A percentile compares a stretch with the other conserved stretches of the same genome.
Evolutionary conservation across 2,888 invertebrate species (phyloP).

Genomic region (Fragum whitleyi): DNA sequence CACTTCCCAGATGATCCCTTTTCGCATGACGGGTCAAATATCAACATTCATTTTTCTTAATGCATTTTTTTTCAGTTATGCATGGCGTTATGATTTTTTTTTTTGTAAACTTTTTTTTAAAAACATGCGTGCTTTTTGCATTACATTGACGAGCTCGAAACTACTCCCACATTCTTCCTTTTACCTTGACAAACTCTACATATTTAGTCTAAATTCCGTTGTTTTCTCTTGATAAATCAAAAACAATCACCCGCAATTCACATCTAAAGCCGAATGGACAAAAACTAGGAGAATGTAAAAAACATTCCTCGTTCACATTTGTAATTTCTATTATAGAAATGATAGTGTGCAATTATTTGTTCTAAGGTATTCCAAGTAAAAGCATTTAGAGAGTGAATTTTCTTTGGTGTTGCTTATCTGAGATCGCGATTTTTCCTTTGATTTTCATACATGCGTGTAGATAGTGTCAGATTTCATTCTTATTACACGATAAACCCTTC

Average conservation of each 20-base stretch:
- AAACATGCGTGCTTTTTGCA: no score
- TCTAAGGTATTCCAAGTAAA: not conserved
- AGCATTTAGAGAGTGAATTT: constrained; percentile 14
- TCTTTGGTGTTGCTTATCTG: constrained; percentile 33
- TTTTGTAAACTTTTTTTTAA: no score
- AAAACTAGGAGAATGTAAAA: not conserved
- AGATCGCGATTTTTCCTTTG: constrained; percentile 21
- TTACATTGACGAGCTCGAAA: no score
- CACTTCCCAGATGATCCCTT: not conserved
- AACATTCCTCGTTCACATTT: constrained; percentile 10
- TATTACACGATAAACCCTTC: constrained; percentile 30
- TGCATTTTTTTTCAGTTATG: no score
- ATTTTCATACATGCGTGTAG: constrained; percentile 39
- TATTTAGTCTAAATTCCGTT: no score
- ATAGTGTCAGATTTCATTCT: constrained; percentile 34
- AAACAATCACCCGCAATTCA: constrained; percentile 15
- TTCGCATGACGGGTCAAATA: not conserved
- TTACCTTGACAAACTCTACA: not conserved
- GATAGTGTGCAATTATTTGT: not conserved
- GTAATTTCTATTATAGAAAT: constrained; percentile 18
- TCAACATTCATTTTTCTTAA: no score
- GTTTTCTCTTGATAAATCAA: constrained; percentile 13
- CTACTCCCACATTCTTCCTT: not conserved
- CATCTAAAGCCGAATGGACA: not conserved
- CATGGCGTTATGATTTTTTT: no score